Base-by-base conservation (phyloP, 2,888 invertebrate species). In the Andrena flavipes region DNA sequence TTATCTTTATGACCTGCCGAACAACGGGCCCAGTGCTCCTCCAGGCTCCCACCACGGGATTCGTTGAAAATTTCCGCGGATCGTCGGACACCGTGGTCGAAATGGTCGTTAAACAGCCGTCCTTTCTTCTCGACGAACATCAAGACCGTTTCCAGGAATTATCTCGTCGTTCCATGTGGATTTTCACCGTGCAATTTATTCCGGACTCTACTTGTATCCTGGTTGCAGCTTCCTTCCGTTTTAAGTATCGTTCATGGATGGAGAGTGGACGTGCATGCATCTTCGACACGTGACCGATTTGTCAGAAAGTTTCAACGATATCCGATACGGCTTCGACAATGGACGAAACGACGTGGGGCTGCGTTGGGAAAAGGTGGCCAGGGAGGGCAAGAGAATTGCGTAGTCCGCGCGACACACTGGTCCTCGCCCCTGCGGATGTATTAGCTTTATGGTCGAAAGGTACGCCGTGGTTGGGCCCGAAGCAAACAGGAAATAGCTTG, bases 1-100 rank as follows among this genome's bases (percentile, higher is more conserved):
- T 93, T 93, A 93, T 93, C 91, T 93, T 94, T 93, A 92, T 92
- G 91, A 90, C 90, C 88, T 80, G 87, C 87, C 86, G 88, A 91
- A 87, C 87, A 88, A 90, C 86, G 84, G 75, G 74, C 73, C 79
- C 75, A 56, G 64, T n/a, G 59, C 71, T 80, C 79, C 75, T 84
- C 80, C 67, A 54, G 71, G 35, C 67, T 65, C 69, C 69, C 54
- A 56, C 65, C 60, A 76, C 71, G 65, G 67, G 69, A 76, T 49
- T 78, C 68, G 75, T 77, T 64, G 30, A 54, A 85, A 90, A 87
- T 91, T 92, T 91, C 88, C 91, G 84, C 87, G 88, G 89, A 84
- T 88, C 65, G 49, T 5, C 49, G 56, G 74, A 54, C n/a, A 68
- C 69, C 33, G 62, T 16, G 49, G 54, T 42, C 26, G 42, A 8